Evolutionary conservation across 2,113 vertebrate genomes (phyloP), one percentile per base, ranked within the genome.

Genomic region (Cyprinodon tularosa): DNA sequence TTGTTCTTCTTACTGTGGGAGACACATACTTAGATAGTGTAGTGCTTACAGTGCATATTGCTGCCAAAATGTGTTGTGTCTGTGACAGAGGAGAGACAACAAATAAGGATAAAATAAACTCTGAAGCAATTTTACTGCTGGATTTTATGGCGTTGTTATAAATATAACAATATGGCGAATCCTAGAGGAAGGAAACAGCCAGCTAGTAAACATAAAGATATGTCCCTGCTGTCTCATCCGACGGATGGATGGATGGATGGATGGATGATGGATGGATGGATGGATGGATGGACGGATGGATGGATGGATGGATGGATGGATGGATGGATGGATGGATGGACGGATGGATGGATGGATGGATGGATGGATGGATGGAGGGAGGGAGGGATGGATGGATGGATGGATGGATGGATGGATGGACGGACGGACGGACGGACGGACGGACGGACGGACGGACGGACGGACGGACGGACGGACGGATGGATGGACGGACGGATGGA

Each of bases 121-220:
- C 14, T 20, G 62, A 45, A 45, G 53, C 72, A 76, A 17, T 40
- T 62, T 68, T 61, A 61, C n/a, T 36, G 66, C 74, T 40, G 44
- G 13, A 42, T 48, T 68, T 48, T 38, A 68, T 29, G 50, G 22
- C 66, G 37, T 50, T 50, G 66, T 36, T 50, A 68, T 68, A 48
- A 68, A 68, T 14, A 45, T 7, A 37, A 37, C 66, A 48, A 36
- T 68, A 47, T 50, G 66, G 9, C 45, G 38, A 14, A 50, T 50
- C 13, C 45, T 50, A 14, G 12, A 48, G 45, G 45, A 68, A 50
- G 29, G 36, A 67, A 68, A 48, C 45, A 50, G 14, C 66, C 66
- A 50, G 66, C 66, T 36, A 14, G 60, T 62, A 62, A 62, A 62
- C 12, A 68, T 37, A 50, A 68, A 68, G 45, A 50, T 3, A 68